These are phyloP conservation scores for Hypsopygia costalis DNA, from an alignment of 2,888 invertebrate genomes.

Conservation along the genomic window DNA sequence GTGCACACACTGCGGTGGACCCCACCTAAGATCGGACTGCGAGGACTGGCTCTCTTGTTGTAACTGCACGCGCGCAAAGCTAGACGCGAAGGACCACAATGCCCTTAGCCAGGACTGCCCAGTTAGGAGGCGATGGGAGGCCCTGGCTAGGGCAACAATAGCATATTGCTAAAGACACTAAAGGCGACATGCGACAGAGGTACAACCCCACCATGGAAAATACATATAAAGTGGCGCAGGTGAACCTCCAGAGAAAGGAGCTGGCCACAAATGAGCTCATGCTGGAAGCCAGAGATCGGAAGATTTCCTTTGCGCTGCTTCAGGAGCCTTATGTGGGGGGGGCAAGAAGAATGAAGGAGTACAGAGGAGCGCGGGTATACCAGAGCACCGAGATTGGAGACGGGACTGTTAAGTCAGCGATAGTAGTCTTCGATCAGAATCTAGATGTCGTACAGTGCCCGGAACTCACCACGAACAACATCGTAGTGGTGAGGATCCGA, in stretches of 20 bases:
- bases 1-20: slow-evolving; percentile 16
- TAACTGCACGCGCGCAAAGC: slow-evolving; percentile 5
- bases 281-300: background rate
- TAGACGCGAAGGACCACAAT: slow-evolving; percentile 1
- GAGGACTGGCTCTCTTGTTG: background rate
- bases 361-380: background rate
- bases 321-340: slow-evolving; percentile 11
- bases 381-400: background rate
- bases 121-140: slow-evolving; percentile 5
- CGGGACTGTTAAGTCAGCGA: slow-evolving; percentile 12
- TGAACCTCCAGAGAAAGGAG: slow-evolving; percentile 8
- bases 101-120: slow-evolving; percentile 6
- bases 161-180: slow-evolving; percentile 9
- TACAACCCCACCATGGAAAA: background rate
- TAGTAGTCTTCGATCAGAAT: slow-evolving; percentile 5
- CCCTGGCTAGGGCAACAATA: slow-evolving; percentile 3
- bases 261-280: slow-evolving; percentile 9
- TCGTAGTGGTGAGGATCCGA: background rate
- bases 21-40: slow-evolving; percentile 1
- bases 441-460: slow-evolving; percentile 2
- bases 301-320: slow-evolving; percentile 1
- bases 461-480: background rate
- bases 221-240: background rate
- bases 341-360: background rate
- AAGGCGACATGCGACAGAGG: too few relatives aligned